A percentile compares a stretch with the other conserved stretches of the same genome.
Evolutionary conservation across 2,888 invertebrate genomes (phyloP).

Genomic region (Dasypolia templi): DNA sequence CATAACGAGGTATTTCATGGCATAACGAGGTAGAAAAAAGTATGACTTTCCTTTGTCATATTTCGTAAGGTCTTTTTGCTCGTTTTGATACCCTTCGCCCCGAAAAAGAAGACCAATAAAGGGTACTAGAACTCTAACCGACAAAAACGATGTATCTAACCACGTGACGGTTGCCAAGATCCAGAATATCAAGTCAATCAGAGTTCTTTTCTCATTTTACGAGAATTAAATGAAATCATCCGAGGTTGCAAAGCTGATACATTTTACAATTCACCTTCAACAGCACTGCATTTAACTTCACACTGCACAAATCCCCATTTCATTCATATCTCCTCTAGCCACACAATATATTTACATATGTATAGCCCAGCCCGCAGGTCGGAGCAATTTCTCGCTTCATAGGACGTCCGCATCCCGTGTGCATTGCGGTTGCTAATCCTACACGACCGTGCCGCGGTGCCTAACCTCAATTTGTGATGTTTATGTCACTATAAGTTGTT

Average conservation of each 20-base stretch:
- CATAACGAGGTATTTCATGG: background rate
- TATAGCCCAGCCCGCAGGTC: constrained; percentile 23
- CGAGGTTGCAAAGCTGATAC: background rate
- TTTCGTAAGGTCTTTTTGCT: background rate
- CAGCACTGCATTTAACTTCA: constrained; percentile 10
- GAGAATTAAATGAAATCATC: constrained; percentile 9
- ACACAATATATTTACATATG: constrained; percentile 39
- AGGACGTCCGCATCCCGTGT: constrained; percentile 36
- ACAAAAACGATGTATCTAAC: background rate
- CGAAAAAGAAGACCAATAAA: background rate
- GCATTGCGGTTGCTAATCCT: constrained; percentile 41
- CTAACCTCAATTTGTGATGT: constrained; percentile 52
- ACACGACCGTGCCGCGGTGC: constrained; percentile 31
- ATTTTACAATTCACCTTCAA: background rate
- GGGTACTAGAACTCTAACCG: too few relatives aligned
- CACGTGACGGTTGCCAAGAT: background rate
- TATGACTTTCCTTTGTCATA: too few relatives aligned
- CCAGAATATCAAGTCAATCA: background rate
- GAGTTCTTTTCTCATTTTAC: background rate
- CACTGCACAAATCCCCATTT: constrained; percentile 28
- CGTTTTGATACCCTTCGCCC: background rate
- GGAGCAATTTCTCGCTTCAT: constrained; percentile 49
- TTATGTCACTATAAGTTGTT: constrained; percentile 5
- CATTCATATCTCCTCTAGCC: constrained; percentile 37
- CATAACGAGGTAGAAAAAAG: too few relatives aligned